phyloP scores from a whole-genome alignment of 2,888 invertebrate species.

The Gortyna flavago region DNA sequence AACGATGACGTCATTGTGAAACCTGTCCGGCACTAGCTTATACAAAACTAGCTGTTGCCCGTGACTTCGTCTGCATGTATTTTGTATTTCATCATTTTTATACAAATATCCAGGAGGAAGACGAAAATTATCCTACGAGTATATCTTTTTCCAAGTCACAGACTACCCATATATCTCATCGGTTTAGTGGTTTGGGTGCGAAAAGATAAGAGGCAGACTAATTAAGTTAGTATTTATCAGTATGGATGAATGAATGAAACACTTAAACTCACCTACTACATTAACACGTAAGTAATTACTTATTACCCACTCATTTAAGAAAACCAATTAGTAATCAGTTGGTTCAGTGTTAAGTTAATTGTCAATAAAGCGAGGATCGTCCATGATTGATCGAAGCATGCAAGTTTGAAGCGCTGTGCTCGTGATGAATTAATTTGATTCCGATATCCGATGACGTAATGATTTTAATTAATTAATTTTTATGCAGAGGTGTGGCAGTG shows the following conservation, averaged over 20 bases:
- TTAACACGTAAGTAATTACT: not conserved
- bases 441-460: not conserved
- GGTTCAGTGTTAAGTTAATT: conserved; percentile 3
- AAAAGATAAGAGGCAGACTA: not conserved
- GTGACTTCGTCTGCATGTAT: not conserved
- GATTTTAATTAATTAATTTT: not conserved
- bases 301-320: not conserved
- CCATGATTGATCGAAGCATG: not conserved
- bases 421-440: conserved; percentile 28
- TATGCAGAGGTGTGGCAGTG: too few species aligned
- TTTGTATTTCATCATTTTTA: not conserved
- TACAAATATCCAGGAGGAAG: not conserved
- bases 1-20: not conserved
- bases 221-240: not conserved
- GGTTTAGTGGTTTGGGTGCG: not conserved
- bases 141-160: not conserved
- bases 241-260: not conserved
- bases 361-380: not conserved
- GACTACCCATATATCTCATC: not conserved
- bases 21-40: not conserved
- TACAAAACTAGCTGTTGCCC: not conserved
- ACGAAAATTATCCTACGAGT: too few species aligned
- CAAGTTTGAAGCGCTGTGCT: not conserved
- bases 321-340: conserved; percentile 30
- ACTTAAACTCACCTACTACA: not conserved